Conservation (phyloP, 2,888 invertebrate genomes). For the Melangyna quadrimaculata region DNA sequence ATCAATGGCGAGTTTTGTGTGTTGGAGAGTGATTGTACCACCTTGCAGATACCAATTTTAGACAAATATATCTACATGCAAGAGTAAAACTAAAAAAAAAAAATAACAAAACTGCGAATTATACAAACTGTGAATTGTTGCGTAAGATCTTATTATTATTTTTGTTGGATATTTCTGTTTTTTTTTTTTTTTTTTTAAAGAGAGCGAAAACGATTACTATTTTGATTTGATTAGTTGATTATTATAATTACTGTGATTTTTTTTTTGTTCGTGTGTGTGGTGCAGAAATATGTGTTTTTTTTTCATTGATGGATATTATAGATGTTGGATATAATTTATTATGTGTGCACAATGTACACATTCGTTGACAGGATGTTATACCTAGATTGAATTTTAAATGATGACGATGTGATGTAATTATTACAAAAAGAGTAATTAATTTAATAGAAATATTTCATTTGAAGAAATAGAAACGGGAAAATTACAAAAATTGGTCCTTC, state of each 20-base stretch:
- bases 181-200: neutral
- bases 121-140: constrained; percentile 34
- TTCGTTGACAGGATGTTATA: constrained; percentile 46
- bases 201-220: constrained; percentile 12
- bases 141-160: constrained; percentile 37
- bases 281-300: neutral
- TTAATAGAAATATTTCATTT: neutral
- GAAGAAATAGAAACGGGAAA: neutral
- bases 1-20: constrained; percentile 38
- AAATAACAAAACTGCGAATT: constrained; percentile 31
- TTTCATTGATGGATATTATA: neutral
- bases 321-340: constrained; percentile 16
- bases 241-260: constrained; percentile 37
- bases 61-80: constrained; percentile 44
- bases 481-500: constrained; percentile 13
- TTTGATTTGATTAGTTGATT: constrained; percentile 61
- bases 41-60: constrained; percentile 69
- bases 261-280: too few relatives aligned
- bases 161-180: neutral
- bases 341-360: constrained; percentile 28
- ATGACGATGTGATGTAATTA: too few relatives aligned
- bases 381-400: constrained; percentile 27
- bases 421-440: too few relatives aligned
- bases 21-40: constrained; percentile 64
- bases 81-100: too few relatives aligned